A percentile compares a stretch with the other conserved stretches of the same genome.
phyloP scores from a whole-genome alignment of 2,888 invertebrate species.

The Leucophenga montana region DNA sequence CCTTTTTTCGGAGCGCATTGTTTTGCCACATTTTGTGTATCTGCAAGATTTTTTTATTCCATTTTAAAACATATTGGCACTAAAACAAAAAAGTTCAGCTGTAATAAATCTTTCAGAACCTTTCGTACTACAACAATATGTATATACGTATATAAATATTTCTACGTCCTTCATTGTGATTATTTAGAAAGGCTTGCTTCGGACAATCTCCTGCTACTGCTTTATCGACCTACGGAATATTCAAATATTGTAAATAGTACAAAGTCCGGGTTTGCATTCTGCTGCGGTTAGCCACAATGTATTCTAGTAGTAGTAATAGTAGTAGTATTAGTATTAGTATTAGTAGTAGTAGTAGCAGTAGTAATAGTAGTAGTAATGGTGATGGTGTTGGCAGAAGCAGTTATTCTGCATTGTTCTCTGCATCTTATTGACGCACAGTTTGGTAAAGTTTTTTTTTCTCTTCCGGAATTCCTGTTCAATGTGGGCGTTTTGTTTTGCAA shows the following conservation, averaged over 20 bases:
- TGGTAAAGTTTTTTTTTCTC: conserved; percentile 54
- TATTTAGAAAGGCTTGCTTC: conserved; percentile 16
- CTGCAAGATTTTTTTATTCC: neutral
- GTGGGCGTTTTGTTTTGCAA: too few relatives aligned
- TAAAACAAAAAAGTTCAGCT: neutral
- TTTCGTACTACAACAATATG: neutral
- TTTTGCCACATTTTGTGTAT: neutral
- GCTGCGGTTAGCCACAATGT: neutral
- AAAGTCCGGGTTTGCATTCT: neutral
- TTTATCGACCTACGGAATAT: neutral
- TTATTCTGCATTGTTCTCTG: conserved; percentile 8
- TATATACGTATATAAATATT: neutral
- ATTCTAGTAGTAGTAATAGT: too few relatives aligned
- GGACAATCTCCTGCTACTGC: neutral
- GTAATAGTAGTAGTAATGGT: too few relatives aligned
- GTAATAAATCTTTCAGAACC: conserved; percentile 20
- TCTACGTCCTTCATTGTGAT: conserved; percentile 9
- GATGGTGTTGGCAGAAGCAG: too few relatives aligned
- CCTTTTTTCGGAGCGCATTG: neutral
- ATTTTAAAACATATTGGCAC: conserved; percentile 17
- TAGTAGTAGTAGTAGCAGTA: too few relatives aligned
- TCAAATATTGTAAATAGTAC: conserved; percentile 16
- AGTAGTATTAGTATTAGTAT: too few relatives aligned
- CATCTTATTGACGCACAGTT: neutral
- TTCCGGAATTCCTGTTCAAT: conserved; percentile 40